Conservation (phyloP, 2,113 vertebrate genomes). For the Rallus limicola region DNA sequence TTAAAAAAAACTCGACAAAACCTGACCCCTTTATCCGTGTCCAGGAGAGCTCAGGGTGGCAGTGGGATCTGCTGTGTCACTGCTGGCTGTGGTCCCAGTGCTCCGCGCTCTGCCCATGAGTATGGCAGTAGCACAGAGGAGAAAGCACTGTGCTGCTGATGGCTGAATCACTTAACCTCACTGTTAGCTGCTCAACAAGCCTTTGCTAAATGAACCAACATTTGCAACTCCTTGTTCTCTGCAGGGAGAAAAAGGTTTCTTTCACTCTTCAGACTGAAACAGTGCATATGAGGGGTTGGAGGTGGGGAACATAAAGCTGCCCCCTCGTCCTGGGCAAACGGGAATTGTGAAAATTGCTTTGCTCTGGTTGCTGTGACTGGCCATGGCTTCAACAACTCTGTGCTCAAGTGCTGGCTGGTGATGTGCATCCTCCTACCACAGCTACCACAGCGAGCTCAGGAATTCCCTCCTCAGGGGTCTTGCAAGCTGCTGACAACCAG, state of each 20-base stretch:
- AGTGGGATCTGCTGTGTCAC: not conserved
- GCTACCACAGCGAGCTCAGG: not conserved
- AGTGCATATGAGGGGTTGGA: not conserved
- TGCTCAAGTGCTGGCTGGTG: not conserved
- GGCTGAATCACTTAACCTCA: not conserved
- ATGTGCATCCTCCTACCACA: not conserved
- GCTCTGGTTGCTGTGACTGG: not conserved
- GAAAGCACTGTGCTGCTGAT: not conserved
- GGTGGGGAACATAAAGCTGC: not conserved
- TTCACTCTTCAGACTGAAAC: not conserved
- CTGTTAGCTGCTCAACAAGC: slow-evolving; percentile 22
- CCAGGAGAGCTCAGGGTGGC: not conserved
- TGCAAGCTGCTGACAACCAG: not conserved
- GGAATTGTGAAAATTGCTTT: not conserved
- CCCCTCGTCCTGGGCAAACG: not conserved
- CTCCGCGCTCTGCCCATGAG: not conserved
- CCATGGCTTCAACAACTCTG: not conserved
- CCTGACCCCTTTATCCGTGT: not conserved
- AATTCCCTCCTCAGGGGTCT: not conserved
- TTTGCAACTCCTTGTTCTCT: not conserved
- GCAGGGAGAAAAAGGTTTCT: not conserved
- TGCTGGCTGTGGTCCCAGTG: not conserved
- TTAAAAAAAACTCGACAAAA: not conserved
- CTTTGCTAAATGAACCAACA: not conserved
- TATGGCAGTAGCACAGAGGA: not conserved